Base-by-base conservation (phyloP, 2,113 vertebrate genomes). In the Chloebia gouldiae region DNA sequence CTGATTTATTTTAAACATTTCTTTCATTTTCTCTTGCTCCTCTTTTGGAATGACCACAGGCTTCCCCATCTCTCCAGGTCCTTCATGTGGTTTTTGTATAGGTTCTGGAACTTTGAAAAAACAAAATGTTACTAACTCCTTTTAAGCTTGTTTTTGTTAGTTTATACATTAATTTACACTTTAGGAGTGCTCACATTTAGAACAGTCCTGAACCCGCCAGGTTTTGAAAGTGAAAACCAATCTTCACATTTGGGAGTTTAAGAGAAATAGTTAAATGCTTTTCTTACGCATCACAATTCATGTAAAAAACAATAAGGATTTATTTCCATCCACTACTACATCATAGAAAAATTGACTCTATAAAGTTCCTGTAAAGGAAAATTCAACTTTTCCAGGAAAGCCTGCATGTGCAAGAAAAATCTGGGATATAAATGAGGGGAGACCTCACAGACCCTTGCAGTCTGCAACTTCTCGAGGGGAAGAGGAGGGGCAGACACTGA, bases 1-100 rank as follows among this genome's bases (percentile, higher is more conserved):
- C 95, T 99, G 99, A 97, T 99, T 99, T 97, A 99, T 99, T 98
- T 99, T 99, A 97, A 99, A 99, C 99, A 99, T 99, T 97, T 99
- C 99, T 98, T 99, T 99, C 99, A 99, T 99, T 97, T 99, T 99
- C 95, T 99, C 99, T 97, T 99, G 99, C 92, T 99, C 98, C 75
- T 99, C 99, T 97, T 99, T 99, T 16, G 99, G 98, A 97, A 99
- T 99, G 94, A 99, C 98, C 80, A 99, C 99, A 86, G 99, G 99
- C 86, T 99, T 99, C 28, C 99, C 99, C 96, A 99, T 99, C 97
- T 99, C 99, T 81, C 99, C 99, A 19, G 99, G 99, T 75, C 99
- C 99, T 88, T 99, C 99, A 88, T 99, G 98, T 76, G 98, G 98
- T 96, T 99, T 99, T 85, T 97, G 98, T 85, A 99, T 81, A 63